Evolutionary conservation across 2,888 invertebrate species (phyloP), one percentile per base, ranked within the genome.

Genomic region (Proisotoma minuta): DNA sequence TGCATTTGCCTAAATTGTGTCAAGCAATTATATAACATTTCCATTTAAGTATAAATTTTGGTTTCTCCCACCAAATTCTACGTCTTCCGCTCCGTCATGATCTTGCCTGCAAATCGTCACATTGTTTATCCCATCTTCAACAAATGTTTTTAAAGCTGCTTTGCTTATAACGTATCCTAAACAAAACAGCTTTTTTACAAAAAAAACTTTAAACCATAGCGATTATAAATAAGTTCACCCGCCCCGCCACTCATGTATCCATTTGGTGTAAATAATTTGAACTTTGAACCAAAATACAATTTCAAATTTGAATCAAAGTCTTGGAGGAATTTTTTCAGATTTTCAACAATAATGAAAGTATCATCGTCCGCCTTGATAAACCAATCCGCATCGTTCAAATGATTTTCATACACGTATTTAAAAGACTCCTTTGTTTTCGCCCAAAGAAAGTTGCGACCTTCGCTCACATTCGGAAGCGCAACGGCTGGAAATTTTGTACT

Each of bases 391-490:
- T 94, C 84, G 71, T 93, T 83, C 53, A 86, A 80, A 77, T 95
- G 87, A 76, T 95, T 82, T 71, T 90, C 83, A 76, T 92, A 90
- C 20, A 92, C 85, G 76, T 94, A 92, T 74, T 86, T 85, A 77
- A 93, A 95, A 0, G 95, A 94, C 73, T 87, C 89, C 79, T 95
- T 96, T 0, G 98, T 98, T 81, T 99, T 99, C 2, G 87, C 93
- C 98, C 98, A 99, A n/a, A 99, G 81, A 76, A 88, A 86, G 75
- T 96, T 85, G n/a, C 97, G 82, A 0, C 95, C 95, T 77, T 98
- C 98, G 1, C 81, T 78, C 0, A 96, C 89, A 47, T 65, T 59
- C 1, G 89, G 87, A 62, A 98, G 80, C 27, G 87, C 88, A 22
- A 98, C 81, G 0, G 91, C 79, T 0, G 92, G 93, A 57, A 98